Base-by-base conservation (phyloP, 2,797 vertebrate species). In the Gambusia yucatana region DNA sequence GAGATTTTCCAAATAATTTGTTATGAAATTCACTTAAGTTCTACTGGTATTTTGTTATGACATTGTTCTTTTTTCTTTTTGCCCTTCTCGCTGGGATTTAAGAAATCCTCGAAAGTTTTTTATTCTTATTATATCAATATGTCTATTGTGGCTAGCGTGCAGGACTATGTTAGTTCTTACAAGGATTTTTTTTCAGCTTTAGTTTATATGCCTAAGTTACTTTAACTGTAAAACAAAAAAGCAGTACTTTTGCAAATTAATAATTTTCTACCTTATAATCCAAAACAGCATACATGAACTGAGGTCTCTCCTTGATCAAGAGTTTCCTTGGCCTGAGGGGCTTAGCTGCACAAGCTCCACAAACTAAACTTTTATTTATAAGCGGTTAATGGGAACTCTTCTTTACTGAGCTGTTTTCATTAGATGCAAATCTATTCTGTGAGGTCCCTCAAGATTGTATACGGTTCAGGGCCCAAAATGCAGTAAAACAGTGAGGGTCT, bases 401-500 rank as follows among this genome's bases (percentile, higher is more conserved):
- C 71, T 84, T 87, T 70, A 82, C 76, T 52, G 80, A 84, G 72
- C 76, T 80, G n/a, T 81, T 92, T 93, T 92, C 86, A 92, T 92
- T 89, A 89, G 87, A 91, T 90, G 84, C 83, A 90, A 93, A 92
- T 87, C 88, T 89, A 87, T 91, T 93, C 91, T 73, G 86, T n/a
- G 81, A 85, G 87, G 86, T 81, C 79, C 90, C 86, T 86, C 44
- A 70, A 44, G 16, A 85, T 39, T 88, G 86, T 91, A 86, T 75
- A 86, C 84, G 85, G 92, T 92, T 94, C 90, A 92, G 90, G 93
- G 93, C 86, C 87, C 78, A 76, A 86, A 82, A 82, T 80, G 88
- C 89, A 83, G 91, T 94, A 94, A 94, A 94, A 92, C 83, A 86
- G 89, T 89, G 85, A 92, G 88, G 91, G 87, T 89, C 90, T 89